phyloP scores from a whole-genome alignment of 2,797 vertebrate species.

The Coregonus ussuriensis region DNA sequence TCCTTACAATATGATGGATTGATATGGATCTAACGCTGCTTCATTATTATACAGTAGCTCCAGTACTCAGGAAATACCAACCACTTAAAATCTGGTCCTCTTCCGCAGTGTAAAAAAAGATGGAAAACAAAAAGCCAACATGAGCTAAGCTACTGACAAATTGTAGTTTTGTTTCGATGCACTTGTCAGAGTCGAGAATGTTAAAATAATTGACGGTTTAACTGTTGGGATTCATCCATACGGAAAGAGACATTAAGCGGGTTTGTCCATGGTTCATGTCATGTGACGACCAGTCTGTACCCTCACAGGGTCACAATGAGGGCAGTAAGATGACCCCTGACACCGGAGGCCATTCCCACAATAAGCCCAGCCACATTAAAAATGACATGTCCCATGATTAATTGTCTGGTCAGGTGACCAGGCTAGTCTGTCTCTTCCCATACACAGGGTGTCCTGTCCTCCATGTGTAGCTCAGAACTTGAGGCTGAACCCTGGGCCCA shows the following conservation, averaged over 20 bases:
- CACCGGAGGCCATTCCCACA: neutral
- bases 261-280: neutral
- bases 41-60: conserved; percentile 66
- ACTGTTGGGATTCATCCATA: conserved; percentile 27
- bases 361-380: conserved; percentile 32
- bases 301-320: conserved; percentile 33
- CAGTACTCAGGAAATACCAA: conserved; percentile 62
- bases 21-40: conserved; percentile 47
- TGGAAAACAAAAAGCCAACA: conserved; percentile 31
- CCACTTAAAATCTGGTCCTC: conserved; percentile 60
- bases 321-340: conserved; percentile 20
- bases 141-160: conserved; percentile 46
- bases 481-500: conserved; percentile 95
- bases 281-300: conserved; percentile 23
- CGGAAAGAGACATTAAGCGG: conserved; percentile 11
- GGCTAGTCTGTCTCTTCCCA: conserved; percentile 8
- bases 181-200: conserved; percentile 11
- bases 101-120: conserved; percentile 40
- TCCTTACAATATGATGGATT: conserved; percentile 48
- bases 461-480: conserved; percentile 82
- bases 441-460: neutral
- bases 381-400: conserved; percentile 41
- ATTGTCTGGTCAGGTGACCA: conserved; percentile 16
- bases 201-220: neutral
- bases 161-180: neutral